Conservation (phyloP, 2,888 invertebrate genomes). For the Ophraella communa region DNA sequence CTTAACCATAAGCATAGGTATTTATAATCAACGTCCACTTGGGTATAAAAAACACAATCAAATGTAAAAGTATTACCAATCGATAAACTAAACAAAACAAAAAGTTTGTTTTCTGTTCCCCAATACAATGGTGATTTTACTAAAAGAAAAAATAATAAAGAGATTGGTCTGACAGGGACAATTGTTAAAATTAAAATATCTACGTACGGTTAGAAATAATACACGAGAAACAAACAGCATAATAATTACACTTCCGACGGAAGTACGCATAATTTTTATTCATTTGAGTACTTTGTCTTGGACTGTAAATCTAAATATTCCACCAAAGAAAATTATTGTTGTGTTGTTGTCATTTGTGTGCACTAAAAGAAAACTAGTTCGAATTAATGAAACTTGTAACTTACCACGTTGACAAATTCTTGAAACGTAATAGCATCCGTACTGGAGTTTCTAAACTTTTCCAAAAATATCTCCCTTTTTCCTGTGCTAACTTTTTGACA, state of each 20-base stretch:
- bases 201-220: conserved; percentile 28
- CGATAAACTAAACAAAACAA: conserved; percentile 1
- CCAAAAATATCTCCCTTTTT: conserved; percentile 67
- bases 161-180: conserved; percentile 22
- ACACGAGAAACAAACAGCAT: conserved; percentile 23
- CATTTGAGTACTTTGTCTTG: conserved; percentile 2
- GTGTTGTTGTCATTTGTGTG: too few relatives aligned
- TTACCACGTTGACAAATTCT: conserved; percentile 94
- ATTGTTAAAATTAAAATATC: conserved; percentile 33
- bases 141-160: conserved; percentile 13
- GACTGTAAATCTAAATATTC: background rate
- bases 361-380: too few relatives aligned
- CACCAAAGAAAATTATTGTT: too few relatives aligned
- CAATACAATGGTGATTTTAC: conserved; percentile 22
- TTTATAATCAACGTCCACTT: background rate
- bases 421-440: conserved; percentile 87
- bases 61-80: conserved; percentile 3
- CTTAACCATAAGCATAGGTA: too few relatives aligned
- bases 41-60: background rate
- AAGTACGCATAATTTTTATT: conserved; percentile 48
- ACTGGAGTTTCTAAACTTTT: conserved; percentile 73
- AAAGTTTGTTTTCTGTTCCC: conserved; percentile 22
- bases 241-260: conserved; percentile 46
- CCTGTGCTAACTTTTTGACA: conserved; percentile 56
- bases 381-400: too few relatives aligned